These are phyloP conservation scores for Amphimedon queenslandica DNA, from an alignment of 37 sponge, comb jelly and placozoan genomes.

Conservation along the genomic window DNA sequence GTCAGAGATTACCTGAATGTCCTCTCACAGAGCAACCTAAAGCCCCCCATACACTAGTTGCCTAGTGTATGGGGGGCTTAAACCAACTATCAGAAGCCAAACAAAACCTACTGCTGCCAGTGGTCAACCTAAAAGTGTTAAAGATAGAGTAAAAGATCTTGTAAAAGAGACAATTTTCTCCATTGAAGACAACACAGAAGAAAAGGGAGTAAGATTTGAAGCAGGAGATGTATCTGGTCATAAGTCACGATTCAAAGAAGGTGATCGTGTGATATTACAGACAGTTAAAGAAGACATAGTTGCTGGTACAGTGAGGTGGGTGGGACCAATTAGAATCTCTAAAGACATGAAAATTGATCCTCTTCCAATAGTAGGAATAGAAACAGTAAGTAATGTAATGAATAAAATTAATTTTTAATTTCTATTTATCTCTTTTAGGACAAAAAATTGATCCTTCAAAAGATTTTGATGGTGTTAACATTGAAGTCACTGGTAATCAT, in stretches of 20 bases:
- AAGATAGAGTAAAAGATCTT: not conserved
- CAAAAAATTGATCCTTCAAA: not conserved
- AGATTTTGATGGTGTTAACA: not conserved
- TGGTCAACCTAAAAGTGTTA: not conserved
- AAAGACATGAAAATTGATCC: not conserved
- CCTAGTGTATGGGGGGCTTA: too few species aligned
- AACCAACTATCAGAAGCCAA: not conserved
- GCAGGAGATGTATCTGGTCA: not conserved
- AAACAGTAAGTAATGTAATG: not conserved
- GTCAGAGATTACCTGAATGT: too few species aligned
- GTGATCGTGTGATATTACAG: constrained; percentile 26
- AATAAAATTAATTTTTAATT: not conserved
- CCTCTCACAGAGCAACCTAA: not conserved
- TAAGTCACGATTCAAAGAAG: constrained; percentile 5
- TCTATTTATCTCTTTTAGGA: not conserved
- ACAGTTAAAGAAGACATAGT: constrained; percentile 1
- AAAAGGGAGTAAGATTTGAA: not conserved
- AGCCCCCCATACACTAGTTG: too few species aligned
- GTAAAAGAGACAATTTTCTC: not conserved
- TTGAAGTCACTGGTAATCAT: not conserved
- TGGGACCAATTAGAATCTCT: not conserved
- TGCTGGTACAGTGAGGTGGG: constrained; percentile 49
- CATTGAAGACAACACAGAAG: not conserved
- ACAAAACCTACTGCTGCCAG: not conserved
- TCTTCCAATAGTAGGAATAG: not conserved